phyloP scores from a whole-genome alignment of 1,140 invertebrate species.

The Aphelinus certus region DNA sequence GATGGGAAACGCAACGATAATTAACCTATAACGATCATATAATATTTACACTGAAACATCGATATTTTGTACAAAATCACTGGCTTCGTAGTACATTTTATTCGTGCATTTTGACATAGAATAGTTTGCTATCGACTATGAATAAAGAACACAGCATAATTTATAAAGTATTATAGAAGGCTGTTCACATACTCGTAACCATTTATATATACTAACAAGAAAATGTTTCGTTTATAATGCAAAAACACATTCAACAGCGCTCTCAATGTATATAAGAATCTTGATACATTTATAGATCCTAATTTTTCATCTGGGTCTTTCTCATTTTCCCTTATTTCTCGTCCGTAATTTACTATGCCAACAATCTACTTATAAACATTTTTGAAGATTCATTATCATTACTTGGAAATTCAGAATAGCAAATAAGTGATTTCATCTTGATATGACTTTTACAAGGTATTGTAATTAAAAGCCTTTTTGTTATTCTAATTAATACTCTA shows the following conservation, averaged over 20 bases:
- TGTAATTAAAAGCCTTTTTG: too few relatives aligned
- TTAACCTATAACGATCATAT: not conserved
- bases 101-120: conserved; percentile 23
- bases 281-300: not conserved
- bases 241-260: conserved; percentile 7
- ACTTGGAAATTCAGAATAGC: too few relatives aligned
- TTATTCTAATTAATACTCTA: too few relatives aligned
- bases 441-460: too few relatives aligned
- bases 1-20: not conserved
- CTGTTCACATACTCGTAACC: not conserved
- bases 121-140: conserved; percentile 29
- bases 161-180: not conserved
- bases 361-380: too few relatives aligned
- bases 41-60: not conserved
- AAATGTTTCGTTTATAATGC: conserved; percentile 34
- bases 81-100: conserved; percentile 29
- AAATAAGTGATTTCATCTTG: too few relatives aligned
- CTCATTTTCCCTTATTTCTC: too few relatives aligned
- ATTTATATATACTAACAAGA: conserved; percentile 8
- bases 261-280: conserved; percentile 17
- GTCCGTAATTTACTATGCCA: too few relatives aligned
- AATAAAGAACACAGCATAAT: conserved; percentile 7
- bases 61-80: conserved; percentile 20
- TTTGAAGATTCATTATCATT: too few relatives aligned
- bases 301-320: not conserved